These are phyloP conservation scores for Fringilla coelebs DNA, from an alignment of 2,797 vertebrate genomes.

Conservation along the genomic window DNA sequence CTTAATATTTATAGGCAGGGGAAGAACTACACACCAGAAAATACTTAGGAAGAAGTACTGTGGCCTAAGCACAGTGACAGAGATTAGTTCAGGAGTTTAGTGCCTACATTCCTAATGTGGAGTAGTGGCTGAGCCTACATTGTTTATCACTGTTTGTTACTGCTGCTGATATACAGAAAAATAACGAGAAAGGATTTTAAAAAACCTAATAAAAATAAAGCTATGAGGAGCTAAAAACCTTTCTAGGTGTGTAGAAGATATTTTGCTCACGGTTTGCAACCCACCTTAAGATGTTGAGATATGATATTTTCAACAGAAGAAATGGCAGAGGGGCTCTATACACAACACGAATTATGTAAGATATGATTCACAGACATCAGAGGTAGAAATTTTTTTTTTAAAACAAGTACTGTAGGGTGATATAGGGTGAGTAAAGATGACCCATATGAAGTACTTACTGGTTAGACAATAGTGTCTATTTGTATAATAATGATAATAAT, in stretches of 20 bases:
- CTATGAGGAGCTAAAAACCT: not conserved
- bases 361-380: not conserved
- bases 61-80: not conserved
- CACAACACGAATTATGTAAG: not conserved
- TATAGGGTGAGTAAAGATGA: not conserved
- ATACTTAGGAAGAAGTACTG: not conserved
- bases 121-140: not conserved
- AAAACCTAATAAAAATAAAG: not conserved
- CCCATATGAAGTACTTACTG: not conserved
- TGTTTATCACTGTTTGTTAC: not conserved
- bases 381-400: not conserved
- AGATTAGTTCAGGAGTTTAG: not conserved
- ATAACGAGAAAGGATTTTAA: not conserved
- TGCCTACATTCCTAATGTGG: not conserved
- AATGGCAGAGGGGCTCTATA: not conserved
- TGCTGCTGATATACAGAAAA: not conserved
- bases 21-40: not conserved
- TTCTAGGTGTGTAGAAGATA: not conserved
- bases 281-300: not conserved
- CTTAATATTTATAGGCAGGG: not conserved
- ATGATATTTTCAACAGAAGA: not conserved
- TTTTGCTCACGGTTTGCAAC: not conserved
- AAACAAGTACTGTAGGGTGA: not conserved
- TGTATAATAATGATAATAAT: no score
- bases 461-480: not conserved